phyloP scores from a whole-genome alignment of 2,888 invertebrate species.

The Philereme vetulata region DNA sequence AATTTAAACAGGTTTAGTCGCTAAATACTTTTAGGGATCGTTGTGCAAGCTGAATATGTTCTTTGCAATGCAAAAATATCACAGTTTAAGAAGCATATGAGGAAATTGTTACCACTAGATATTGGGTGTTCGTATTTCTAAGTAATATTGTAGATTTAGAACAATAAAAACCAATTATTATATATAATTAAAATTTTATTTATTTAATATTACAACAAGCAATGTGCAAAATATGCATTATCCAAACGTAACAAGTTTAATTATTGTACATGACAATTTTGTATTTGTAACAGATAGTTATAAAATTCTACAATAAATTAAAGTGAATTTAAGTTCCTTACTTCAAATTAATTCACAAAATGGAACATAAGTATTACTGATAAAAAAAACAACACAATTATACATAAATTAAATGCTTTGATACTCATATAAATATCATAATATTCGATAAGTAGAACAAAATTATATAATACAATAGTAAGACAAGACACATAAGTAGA shows the following conservation, averaged over 20 bases:
- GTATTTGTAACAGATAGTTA: not conserved
- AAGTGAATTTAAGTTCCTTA: not conserved
- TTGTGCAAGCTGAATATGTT: too few relatives aligned
- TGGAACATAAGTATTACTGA: not conserved
- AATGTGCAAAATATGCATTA: slow-evolving; percentile 39
- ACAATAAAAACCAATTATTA: slow-evolving; percentile 18
- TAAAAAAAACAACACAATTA: not conserved
- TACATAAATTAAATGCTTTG: not conserved
- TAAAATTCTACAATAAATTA: not conserved
- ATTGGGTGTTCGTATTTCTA: slow-evolving; percentile 6
- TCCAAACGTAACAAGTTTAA: not conserved
- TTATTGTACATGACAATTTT: slow-evolving; percentile 8
- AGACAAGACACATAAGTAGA: too few relatives aligned
- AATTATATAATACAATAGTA: too few relatives aligned
- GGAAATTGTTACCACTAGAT: too few relatives aligned
- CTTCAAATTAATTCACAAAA: not conserved
- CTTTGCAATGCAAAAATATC: too few relatives aligned
- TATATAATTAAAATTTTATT: slow-evolving; percentile 44
- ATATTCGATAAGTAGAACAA: too few relatives aligned
- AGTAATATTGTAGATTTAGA: not conserved
- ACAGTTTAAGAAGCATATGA: too few relatives aligned
- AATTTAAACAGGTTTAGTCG: too few relatives aligned
- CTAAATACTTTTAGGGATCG: too few relatives aligned
- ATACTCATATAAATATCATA: not conserved
- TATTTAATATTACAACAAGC: slow-evolving; percentile 49